Evolutionary conservation across 2,888 invertebrate genomes (phyloP).

Genomic region (Pristionchus exspectatus): DNA sequence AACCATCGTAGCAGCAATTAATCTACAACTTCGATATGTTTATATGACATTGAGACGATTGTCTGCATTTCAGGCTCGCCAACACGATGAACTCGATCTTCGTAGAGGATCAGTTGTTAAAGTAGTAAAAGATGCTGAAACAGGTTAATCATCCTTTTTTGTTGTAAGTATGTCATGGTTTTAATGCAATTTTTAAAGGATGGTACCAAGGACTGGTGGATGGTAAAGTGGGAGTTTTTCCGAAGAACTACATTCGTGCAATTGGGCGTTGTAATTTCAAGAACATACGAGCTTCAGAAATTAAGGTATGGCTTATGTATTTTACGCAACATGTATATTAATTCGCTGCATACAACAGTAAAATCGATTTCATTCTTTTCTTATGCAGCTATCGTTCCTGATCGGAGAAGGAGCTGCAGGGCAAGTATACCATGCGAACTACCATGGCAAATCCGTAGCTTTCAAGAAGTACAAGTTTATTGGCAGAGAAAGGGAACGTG

Average conservation of each 20-base stretch:
- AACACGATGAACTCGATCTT: conserved; percentile 34
- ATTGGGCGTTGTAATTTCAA: conserved; percentile 45
- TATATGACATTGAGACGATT: too few species aligned
- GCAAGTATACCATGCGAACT: conserved; percentile 29
- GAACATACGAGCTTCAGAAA: conserved; percentile 16
- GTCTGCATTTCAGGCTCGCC: conserved; percentile 1
- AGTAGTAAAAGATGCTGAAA: conserved; percentile 54
- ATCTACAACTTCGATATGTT: too few species aligned
- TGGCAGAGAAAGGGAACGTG: conserved; percentile 14
- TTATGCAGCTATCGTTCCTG: background rate
- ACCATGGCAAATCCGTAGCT: background rate
- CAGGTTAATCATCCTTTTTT: background rate
- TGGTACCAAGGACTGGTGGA: conserved; percentile 50
- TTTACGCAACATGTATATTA: background rate
- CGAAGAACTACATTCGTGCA: conserved; percentile 45
- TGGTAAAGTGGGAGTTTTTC: conserved; percentile 41
- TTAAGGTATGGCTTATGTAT: background rate
- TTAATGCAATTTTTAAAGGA: background rate
- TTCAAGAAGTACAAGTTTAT: conserved; percentile 32
- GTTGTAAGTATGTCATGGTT: background rate
- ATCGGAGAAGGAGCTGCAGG: conserved; percentile 53
- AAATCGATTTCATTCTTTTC: background rate
- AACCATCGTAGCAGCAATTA: too few species aligned
- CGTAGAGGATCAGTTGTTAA: conserved; percentile 33
- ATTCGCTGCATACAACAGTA: background rate